Conservation (phyloP, 2,797 vertebrate species). For the Alauda arvensis region DNA sequence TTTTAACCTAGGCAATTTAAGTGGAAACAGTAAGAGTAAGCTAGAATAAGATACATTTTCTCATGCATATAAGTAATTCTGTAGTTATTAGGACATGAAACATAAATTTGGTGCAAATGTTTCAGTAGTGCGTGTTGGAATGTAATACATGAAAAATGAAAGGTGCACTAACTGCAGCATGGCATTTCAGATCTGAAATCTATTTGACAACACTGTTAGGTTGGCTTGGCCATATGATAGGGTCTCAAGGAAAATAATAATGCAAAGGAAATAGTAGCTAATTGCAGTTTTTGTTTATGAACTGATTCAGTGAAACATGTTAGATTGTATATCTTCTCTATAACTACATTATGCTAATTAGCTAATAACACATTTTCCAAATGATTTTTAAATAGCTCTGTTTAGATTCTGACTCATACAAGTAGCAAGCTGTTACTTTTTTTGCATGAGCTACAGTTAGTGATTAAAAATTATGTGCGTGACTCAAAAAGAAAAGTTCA, state of each 20-base stretch:
- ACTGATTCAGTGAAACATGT: constrained; percentile 33
- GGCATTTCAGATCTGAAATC: neutral
- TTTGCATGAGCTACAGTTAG: constrained; percentile 46
- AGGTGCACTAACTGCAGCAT: neutral
- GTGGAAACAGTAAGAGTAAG: neutral
- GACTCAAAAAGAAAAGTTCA: constrained; percentile 62
- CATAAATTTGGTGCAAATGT: neutral
- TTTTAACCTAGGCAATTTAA: neutral
- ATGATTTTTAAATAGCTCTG: constrained; percentile 57
- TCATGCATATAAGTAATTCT: neutral
- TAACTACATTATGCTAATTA: constrained; percentile 61
- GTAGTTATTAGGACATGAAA: neutral
- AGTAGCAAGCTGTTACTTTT: constrained; percentile 62
- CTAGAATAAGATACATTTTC: neutral
- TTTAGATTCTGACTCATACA: constrained; percentile 60
- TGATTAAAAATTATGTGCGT: constrained; percentile 53
- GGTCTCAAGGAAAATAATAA: constrained; percentile 8
- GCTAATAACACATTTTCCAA: constrained; percentile 59
- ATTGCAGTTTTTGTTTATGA: constrained; percentile 58
- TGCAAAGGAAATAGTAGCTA: constrained; percentile 22
- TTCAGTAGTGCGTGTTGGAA: neutral
- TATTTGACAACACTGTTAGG: neutral
- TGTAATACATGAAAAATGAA: neutral
- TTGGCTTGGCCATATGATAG: neutral
- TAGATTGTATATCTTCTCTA: constrained; percentile 45